These are phyloP conservation scores for Limenitis camilla DNA, from an alignment of 2,888 invertebrate species.

Conservation along the genomic window DNA sequence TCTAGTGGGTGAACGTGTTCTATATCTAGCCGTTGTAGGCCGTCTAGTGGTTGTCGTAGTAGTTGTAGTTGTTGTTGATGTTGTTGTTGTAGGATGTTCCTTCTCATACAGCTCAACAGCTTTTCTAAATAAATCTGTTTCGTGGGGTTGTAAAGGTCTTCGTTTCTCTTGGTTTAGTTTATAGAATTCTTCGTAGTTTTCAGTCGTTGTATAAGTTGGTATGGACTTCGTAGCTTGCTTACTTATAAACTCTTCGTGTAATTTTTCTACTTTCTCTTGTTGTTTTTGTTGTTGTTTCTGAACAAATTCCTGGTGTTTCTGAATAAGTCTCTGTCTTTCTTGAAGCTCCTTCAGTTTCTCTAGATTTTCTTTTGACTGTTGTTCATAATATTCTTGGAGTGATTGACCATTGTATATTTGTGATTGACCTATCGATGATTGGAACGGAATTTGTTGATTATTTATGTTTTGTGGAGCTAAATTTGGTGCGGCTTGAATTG, in stretches of 20 bases:
- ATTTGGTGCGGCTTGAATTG: constrained; percentile 65
- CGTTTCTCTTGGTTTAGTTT: constrained; percentile 55
- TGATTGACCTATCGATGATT: constrained; percentile 42
- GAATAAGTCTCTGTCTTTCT: constrained; percentile 81
- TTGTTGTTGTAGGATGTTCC: constrained; percentile 80
- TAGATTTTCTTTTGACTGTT: constrained; percentile 76
- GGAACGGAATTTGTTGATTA: constrained; percentile 59
- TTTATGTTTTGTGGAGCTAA: constrained; percentile 54
- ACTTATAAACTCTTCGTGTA: constrained; percentile 81
- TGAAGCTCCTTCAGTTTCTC: constrained; percentile 79
- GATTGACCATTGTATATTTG: constrained; percentile 67
- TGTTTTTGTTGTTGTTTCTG: constrained; percentile 87
- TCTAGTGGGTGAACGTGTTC: constrained; percentile 49
- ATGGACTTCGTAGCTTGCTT: constrained; percentile 79
- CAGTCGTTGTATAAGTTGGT: constrained; percentile 69
- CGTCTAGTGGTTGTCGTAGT: constrained; percentile 66
- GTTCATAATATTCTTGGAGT: constrained; percentile 74
- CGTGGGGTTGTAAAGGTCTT: constrained; percentile 76
- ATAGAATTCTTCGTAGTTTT: constrained; percentile 56
- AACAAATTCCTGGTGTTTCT: constrained; percentile 84
- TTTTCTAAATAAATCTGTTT: constrained; percentile 77
- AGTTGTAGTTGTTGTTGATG: constrained; percentile 79
- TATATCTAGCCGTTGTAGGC: constrained; percentile 50
- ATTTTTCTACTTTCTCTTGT: constrained; percentile 82
- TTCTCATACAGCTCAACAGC: constrained; percentile 79